phyloP scores from a whole-genome alignment of 2,888 invertebrate species.

The Hemistola chrysoprasaria region DNA sequence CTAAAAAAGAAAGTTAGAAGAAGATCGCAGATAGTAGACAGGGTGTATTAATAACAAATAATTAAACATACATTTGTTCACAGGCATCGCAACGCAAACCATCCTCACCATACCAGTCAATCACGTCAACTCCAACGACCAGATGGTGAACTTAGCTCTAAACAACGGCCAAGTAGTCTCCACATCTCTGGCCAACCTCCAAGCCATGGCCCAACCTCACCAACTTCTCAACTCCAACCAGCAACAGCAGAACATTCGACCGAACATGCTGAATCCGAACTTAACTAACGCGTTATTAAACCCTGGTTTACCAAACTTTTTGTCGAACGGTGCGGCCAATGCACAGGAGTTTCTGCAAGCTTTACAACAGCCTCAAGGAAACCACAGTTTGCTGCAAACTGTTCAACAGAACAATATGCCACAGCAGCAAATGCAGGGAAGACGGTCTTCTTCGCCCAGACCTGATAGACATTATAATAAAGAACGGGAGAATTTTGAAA shows the following conservation, averaged over 20 bases:
- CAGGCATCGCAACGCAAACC: constrained; percentile 97
- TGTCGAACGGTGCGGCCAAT: constrained; percentile 86
- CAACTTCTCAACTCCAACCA: constrained; percentile 84
- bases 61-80: constrained; percentile 24
- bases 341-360: constrained; percentile 89
- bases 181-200: constrained; percentile 90
- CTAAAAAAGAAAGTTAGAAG: too few relatives aligned
- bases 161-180: constrained; percentile 94
- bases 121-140: constrained; percentile 89
- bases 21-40: too few relatives aligned
- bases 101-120: constrained; percentile 97
- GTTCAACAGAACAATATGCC: constrained; percentile 71
- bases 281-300: constrained; percentile 87
- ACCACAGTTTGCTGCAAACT: constrained; percentile 73
- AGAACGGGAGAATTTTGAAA: constrained; percentile 73
- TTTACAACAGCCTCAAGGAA: constrained; percentile 75
- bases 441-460: constrained; percentile 72
- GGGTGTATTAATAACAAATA: too few relatives aligned
- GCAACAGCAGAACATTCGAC: constrained; percentile 66
- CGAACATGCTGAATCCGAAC: constrained; percentile 81
- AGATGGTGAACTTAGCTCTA: constrained; percentile 90
- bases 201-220: constrained; percentile 89
- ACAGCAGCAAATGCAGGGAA: constrained; percentile 75
- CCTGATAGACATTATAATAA: constrained; percentile 76
- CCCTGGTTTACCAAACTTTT: constrained; percentile 86